Percentiles rank a stretch among this genome's conserved stretches.
Evolutionary conservation across 2,888 invertebrate species (phyloP).

Genomic region (Xestia c-nigrum): DNA sequence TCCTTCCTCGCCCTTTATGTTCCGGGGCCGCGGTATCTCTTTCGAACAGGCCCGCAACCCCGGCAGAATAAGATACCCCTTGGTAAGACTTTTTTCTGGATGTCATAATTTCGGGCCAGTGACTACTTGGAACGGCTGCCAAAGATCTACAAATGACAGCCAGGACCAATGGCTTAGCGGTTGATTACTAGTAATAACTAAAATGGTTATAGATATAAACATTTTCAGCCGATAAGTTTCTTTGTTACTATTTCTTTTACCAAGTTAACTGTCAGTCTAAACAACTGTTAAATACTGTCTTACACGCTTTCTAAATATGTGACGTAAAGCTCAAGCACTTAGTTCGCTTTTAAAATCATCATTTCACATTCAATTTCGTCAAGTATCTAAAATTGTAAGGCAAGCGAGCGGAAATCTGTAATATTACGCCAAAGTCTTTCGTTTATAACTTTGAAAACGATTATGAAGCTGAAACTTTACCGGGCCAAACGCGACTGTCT

Average conservation of each 20-base stretch:
- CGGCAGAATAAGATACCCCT: no score
- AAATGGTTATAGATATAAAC: background rate
- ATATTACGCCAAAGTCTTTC: slow-evolving; percentile 44
- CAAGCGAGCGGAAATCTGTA: slow-evolving; percentile 37
- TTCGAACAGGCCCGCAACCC: no score
- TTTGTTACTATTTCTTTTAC: background rate
- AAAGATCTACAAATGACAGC: background rate
- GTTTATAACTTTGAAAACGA: slow-evolving; percentile 62
- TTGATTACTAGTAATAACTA: background rate
- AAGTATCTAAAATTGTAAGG: slow-evolving; percentile 32
- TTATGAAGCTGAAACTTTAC: slow-evolving; percentile 53
- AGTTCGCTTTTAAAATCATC: slow-evolving; percentile 15
- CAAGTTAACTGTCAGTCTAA: background rate
- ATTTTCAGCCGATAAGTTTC: no score
- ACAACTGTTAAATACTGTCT: background rate
- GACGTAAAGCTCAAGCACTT: slow-evolving; percentile 1
- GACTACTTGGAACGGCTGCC: background rate
- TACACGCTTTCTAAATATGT: background rate
- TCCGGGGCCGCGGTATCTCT: no score
- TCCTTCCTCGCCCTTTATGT: no score
- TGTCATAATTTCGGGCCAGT: no score
- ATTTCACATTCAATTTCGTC: slow-evolving; percentile 47
- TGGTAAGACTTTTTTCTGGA: no score
- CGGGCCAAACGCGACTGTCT: slow-evolving; percentile 36
- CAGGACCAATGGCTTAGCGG: background rate